phyloP scores from a whole-genome alignment of 2,888 invertebrate species.

The Heliconius charithonia region DNA sequence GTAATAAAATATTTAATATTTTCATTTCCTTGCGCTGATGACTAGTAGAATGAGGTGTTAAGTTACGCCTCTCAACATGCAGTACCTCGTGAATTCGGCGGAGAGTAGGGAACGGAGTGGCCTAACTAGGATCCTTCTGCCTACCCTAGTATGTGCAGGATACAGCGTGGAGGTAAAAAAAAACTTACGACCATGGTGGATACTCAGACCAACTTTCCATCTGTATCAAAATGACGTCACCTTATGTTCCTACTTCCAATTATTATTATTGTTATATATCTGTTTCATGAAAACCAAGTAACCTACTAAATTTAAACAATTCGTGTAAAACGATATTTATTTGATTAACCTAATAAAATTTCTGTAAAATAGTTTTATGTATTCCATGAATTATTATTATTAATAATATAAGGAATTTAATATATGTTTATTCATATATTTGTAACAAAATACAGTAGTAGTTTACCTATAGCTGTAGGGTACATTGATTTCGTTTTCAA shows the following conservation, averaged over 20 bases:
- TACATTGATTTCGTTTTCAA: not conserved
- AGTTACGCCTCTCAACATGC: no score
- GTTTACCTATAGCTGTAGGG: no score
- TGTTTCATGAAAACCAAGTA: not conserved
- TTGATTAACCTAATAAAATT: conserved; percentile 5
- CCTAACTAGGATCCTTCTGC: no score
- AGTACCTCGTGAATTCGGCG: no score
- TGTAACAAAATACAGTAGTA: no score
- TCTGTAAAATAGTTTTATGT: not conserved
- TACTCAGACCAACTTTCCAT: not conserved
- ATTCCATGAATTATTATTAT: conserved; percentile 1
- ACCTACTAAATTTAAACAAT: not conserved
- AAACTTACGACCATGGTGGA: not conserved
- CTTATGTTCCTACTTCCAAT: not conserved
- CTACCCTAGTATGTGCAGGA: no score
- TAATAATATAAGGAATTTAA: not conserved
- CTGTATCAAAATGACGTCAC: not conserved
- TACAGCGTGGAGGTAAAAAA: no score
- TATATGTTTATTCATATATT: no score
- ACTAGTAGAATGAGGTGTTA: no score
- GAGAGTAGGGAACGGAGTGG: no score
- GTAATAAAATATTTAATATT: no score
- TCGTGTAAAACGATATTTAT: not conserved
- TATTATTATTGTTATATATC: not conserved
- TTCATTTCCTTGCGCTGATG: no score